Conservation (phyloP, 2,888 invertebrate species). For the Camptogramma bilineatum region DNA sequence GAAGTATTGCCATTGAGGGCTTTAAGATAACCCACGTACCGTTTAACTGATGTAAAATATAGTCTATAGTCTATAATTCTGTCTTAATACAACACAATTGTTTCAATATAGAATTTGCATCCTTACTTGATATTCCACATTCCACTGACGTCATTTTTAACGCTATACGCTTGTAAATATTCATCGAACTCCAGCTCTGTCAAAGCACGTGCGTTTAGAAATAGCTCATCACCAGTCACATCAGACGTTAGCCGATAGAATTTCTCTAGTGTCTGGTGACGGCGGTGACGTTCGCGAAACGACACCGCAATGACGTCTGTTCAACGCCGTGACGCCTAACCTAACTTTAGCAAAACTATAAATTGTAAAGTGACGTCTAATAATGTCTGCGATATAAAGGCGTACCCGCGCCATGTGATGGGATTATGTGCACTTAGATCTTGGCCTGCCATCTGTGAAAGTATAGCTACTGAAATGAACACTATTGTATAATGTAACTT, state of each 20-base stretch:
- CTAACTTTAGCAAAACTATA: constrained; percentile 32
- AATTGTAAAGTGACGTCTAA: constrained; percentile 44
- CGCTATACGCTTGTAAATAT: constrained; percentile 38
- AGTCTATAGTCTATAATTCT: neutral
- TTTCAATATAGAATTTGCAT: neutral
- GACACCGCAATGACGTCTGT: constrained; percentile 44
- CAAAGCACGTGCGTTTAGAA: constrained; percentile 50
- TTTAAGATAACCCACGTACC: constrained; percentile 2
- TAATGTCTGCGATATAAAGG: constrained; percentile 24
- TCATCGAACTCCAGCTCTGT: constrained; percentile 49
- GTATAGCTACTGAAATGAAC: constrained; percentile 24
- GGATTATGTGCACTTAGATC: constrained; percentile 14
- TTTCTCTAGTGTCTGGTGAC: constrained; percentile 48
- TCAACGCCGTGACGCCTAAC: constrained; percentile 43
- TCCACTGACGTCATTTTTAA: constrained; percentile 23
- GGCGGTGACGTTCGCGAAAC: constrained; percentile 32
- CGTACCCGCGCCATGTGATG: constrained; percentile 24
- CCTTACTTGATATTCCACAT: constrained; percentile 18
- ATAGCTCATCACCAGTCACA: constrained; percentile 49
- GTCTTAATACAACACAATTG: neutral
- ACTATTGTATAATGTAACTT: neutral
- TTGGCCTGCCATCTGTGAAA: constrained; percentile 13
- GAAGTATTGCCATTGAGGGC: neutral
- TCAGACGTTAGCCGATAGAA: constrained; percentile 43
- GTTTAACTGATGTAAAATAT: neutral